A percentile compares a stretch with the other conserved stretches of the same genome.
Conservation (phyloP, 2,888 invertebrate genomes). For the Thumatha senex region DNA sequence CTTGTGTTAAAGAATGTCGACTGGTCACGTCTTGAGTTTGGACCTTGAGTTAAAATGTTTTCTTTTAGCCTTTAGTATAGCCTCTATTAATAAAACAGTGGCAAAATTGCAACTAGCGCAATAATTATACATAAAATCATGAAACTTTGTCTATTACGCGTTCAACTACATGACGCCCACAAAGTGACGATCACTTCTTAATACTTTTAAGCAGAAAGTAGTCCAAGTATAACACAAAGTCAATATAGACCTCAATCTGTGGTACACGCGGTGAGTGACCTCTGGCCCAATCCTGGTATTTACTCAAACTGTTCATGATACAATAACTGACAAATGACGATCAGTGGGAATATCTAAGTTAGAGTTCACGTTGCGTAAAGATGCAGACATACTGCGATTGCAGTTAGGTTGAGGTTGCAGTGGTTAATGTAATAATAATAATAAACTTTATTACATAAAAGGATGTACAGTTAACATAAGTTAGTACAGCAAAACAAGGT, state of each 20-base stretch:
- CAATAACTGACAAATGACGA: conserved; percentile 62
- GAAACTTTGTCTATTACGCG: too few species aligned
- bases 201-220: conserved; percentile 20
- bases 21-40: conserved; percentile 59
- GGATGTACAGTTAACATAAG: too few species aligned
- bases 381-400: conserved; percentile 22
- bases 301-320: conserved; percentile 53
- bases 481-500: too few species aligned
- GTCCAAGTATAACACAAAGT: conserved; percentile 36
- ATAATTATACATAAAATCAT: too few species aligned
- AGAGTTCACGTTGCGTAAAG: conserved; percentile 49
- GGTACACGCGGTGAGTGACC: conserved; percentile 42
- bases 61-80: too few species aligned
- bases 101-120: too few species aligned
- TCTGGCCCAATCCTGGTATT: conserved; percentile 42
- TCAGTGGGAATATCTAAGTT: conserved; percentile 48
- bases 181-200: too few species aligned
- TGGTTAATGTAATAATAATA: too few species aligned
- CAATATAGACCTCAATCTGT: conserved; percentile 23
- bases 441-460: too few species aligned
- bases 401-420: neutral
- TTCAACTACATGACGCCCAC: too few species aligned
- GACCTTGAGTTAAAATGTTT: neutral
- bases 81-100: too few species aligned
- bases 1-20: conserved; percentile 54